Conservation (phyloP, 2,888 invertebrate genomes). For the Ichneumon xanthorius region DNA sequence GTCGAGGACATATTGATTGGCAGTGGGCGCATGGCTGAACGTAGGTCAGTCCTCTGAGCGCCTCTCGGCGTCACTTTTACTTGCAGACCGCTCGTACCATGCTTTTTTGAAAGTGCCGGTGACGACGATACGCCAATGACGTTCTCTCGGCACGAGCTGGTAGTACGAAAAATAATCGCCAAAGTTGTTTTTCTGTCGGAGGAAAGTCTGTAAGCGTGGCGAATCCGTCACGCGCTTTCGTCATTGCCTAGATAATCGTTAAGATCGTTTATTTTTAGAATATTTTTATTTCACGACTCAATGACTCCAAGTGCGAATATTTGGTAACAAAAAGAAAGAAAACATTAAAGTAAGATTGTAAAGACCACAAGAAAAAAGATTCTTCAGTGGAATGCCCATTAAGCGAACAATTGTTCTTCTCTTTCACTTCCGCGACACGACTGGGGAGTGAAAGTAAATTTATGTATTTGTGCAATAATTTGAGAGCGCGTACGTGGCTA, state of each 20-base stretch:
- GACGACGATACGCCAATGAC: not conserved
- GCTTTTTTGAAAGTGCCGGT: not conserved
- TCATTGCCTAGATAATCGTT: constrained; percentile 20
- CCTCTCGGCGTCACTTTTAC: constrained; percentile 29
- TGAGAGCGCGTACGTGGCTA: constrained; percentile 17
- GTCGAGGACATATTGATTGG: constrained; percentile 68
- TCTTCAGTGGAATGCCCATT: not conserved
- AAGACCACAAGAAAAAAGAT: constrained; percentile 1
- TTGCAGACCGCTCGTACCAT: constrained; percentile 4
- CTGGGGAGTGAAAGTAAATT: constrained; percentile 56
- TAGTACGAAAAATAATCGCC: not conserved
- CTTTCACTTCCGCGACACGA: not conserved
- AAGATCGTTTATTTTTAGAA: not conserved
- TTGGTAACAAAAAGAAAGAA: not conserved
- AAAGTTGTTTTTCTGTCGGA: not conserved
- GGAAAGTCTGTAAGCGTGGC: constrained; percentile 7
- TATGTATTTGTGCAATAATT: constrained; percentile 25
- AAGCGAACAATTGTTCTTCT: constrained; percentile 2
- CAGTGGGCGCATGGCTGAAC: constrained; percentile 37
- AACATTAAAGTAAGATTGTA: not conserved
- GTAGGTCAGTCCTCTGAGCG: constrained; percentile 63
- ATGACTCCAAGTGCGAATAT: not conserved
- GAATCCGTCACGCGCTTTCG: constrained; percentile 18
- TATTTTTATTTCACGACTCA: not conserved
- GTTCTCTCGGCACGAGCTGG: not conserved